Percentiles rank a stretch among this genome's conserved stretches.
These are phyloP conservation scores for Drosophila subquinaria DNA, from an alignment of 2,888 invertebrate species.

Conservation along the genomic window DNA sequence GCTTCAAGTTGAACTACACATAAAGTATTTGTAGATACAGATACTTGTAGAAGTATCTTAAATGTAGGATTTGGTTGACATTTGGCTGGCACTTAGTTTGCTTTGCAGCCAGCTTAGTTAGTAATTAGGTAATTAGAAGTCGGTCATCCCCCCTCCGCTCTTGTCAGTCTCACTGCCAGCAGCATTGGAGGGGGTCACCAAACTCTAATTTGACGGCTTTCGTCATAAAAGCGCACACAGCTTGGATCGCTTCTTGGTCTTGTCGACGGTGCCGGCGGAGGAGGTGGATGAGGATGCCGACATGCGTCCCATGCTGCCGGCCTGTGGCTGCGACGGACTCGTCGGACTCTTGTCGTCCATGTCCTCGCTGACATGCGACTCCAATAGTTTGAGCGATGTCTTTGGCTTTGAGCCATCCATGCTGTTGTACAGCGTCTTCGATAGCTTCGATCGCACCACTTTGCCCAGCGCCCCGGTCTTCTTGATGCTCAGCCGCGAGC, in stretches of 20 bases:
- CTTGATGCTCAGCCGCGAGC: slow-evolving; percentile 86
- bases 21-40: slow-evolving; percentile 29
- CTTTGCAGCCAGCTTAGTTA: slow-evolving; percentile 34
- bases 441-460: slow-evolving; percentile 87
- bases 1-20: slow-evolving; percentile 29
- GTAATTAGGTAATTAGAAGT: slow-evolving; percentile 77
- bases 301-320: slow-evolving; percentile 76
- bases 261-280: slow-evolving; percentile 81
- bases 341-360: slow-evolving; percentile 85
- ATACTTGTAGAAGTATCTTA: slow-evolving; percentile 10
- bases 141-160: slow-evolving; percentile 79
- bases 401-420: slow-evolving; percentile 85
- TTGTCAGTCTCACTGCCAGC: slow-evolving; percentile 71
- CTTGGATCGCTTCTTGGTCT: slow-evolving; percentile 85
- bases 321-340: slow-evolving; percentile 80
- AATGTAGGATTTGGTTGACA: slow-evolving; percentile 21
- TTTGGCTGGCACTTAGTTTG: slow-evolving; percentile 31
- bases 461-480: slow-evolving; percentile 87
- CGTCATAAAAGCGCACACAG: slow-evolving; percentile 86
- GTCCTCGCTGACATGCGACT: slow-evolving; percentile 83
- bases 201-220: slow-evolving; percentile 85
- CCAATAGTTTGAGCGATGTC: slow-evolving; percentile 82
- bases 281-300: slow-evolving; percentile 83
- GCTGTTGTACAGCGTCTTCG: slow-evolving; percentile 87
- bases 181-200: slow-evolving; percentile 74